phyloP scores from a whole-genome alignment of 2,888 invertebrate genomes.

The Dicyrtomina minuta region DNA sequence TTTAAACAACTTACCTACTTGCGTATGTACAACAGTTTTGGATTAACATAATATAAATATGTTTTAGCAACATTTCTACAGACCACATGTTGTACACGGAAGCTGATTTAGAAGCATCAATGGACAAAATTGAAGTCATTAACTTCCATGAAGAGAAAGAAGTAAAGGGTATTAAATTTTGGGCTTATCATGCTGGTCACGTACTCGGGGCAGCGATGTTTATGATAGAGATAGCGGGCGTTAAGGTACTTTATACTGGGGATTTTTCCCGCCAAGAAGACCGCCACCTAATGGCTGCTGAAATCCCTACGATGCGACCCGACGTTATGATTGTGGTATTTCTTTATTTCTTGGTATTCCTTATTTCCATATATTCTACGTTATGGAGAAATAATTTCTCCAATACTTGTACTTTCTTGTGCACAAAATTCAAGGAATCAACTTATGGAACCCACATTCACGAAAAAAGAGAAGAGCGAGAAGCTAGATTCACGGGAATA shows the following conservation, averaged over 20 bases:
- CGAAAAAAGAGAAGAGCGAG: constrained; percentile 95
- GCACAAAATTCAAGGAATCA: no score
- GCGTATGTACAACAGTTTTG: no score
- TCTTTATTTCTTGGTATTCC: constrained; percentile 29
- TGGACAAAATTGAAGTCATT: constrained; percentile 98
- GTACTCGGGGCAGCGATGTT: constrained; percentile 99
- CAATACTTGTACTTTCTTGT: constrained; percentile 44
- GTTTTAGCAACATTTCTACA: constrained; percentile 83
- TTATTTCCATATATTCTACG: background rate
- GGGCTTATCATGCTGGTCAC: constrained; percentile 99
- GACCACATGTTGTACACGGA: constrained; percentile 97
- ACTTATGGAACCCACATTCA: constrained; percentile 99
- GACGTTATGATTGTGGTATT: constrained; percentile 91
- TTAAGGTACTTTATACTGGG: constrained; percentile 93
- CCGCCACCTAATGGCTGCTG: constrained; percentile 98
- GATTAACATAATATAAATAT: no score
- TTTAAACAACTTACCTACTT: no score
- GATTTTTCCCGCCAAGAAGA: constrained; percentile 99
- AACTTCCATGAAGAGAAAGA: constrained; percentile 98
- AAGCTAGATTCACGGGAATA: constrained; percentile 85
- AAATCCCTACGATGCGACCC: constrained; percentile 92
- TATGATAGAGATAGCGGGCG: constrained; percentile 99
- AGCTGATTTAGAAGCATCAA: constrained; percentile 92
- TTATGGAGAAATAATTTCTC: background rate
- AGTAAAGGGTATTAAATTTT: constrained; percentile 93